A percentile compares a stretch with the other conserved stretches of the same genome.
These are phyloP conservation scores for Dolichallabes microphthalmus DNA, from an alignment of 2,113 vertebrate genomes.

Conservation along the genomic window DNA sequence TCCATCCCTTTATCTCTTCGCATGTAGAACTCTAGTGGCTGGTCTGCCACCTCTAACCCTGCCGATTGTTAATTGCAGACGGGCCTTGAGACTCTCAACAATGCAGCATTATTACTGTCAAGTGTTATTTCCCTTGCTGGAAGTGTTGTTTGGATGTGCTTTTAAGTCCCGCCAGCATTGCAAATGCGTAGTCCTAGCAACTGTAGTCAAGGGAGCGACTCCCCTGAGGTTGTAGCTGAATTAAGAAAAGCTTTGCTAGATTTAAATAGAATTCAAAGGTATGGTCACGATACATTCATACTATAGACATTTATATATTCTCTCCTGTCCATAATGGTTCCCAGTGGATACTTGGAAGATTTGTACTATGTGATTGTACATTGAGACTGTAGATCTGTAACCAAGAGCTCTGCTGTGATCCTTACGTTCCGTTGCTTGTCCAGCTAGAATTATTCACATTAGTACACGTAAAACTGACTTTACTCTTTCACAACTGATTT, in stretches of 20 bases:
- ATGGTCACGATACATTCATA: background rate
- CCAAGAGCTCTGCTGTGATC: background rate
- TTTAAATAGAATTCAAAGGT: background rate
- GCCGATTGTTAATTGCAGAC: background rate
- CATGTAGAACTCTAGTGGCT: conserved; percentile 13
- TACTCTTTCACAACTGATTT: background rate
- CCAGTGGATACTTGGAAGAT: background rate
- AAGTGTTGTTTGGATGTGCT: conserved; percentile 31
- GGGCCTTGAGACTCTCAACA: conserved; percentile 27
- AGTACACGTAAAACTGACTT: background rate
- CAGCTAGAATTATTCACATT: background rate
- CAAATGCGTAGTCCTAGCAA: conserved; percentile 35
- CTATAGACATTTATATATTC: background rate
- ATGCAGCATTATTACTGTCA: conserved; percentile 15
- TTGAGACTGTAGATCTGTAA: background rate
- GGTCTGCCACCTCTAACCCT: conserved; percentile 25
- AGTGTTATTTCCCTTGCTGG: conserved; percentile 34
- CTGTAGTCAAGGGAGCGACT: conserved; percentile 30
- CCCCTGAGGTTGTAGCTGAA: conserved; percentile 3
- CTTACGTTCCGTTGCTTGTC: background rate
- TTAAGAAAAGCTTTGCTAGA: background rate
- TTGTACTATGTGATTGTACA: too few relatives aligned
- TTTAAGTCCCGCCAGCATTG: conserved; percentile 32
- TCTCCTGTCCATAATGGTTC: background rate
- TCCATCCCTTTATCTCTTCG: background rate